These are phyloP conservation scores for Brachionus asplanchnoidis DNA, from an alignment of 1,140 invertebrate species.

Conservation along the genomic window DNA sequence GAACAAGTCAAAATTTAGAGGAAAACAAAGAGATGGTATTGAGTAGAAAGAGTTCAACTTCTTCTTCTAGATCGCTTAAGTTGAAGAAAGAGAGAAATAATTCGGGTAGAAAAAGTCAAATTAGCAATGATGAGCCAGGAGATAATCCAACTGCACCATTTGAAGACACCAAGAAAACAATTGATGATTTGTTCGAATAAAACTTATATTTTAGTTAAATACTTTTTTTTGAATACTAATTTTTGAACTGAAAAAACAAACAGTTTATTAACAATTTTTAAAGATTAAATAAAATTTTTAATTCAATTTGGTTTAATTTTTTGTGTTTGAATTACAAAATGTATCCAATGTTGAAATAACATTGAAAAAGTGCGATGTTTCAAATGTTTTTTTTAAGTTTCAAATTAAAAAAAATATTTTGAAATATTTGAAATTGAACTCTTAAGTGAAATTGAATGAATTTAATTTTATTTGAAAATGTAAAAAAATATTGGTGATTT, in stretches of 20 bases:
- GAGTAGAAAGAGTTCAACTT: background rate
- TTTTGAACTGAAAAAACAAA: background rate
- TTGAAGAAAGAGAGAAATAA: background rate
- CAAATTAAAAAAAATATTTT: no score
- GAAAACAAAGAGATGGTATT: background rate
- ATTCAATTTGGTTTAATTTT: background rate
- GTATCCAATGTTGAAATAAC: no score
- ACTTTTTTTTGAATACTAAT: background rate
- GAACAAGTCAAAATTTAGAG: background rate
- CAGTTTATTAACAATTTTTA: background rate
- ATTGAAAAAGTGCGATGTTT: no score
- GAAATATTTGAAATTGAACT: no score
- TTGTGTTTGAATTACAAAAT: no score
- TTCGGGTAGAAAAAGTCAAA: background rate
- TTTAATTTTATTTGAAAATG: no score
- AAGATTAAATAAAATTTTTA: background rate
- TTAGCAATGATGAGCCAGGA: background rate
- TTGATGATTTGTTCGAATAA: conserved; percentile 22
- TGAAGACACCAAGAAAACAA: background rate
- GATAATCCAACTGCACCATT: background rate
- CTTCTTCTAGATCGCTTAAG: background rate
- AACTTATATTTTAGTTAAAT: background rate
- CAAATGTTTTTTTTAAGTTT: no score
- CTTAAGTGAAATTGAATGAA: no score
- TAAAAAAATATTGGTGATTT: no score